Conservation (phyloP, 2,113 vertebrate species). For the Gavia stellata region DNA sequence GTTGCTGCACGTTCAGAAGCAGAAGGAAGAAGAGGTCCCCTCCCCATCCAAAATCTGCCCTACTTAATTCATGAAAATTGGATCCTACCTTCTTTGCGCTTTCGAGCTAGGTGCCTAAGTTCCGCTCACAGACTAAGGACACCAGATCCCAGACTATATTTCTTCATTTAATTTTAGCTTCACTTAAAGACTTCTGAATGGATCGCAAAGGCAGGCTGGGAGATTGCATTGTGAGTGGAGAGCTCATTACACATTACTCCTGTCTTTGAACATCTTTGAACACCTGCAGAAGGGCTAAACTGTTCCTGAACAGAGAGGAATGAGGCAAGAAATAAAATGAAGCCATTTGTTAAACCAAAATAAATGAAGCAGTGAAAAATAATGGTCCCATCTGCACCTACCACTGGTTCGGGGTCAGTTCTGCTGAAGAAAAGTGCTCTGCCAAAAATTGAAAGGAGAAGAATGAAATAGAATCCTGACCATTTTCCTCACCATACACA, state of each 20-base stretch:
- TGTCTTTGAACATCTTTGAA: conserved; percentile 13
- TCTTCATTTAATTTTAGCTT: neutral
- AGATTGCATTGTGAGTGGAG: neutral
- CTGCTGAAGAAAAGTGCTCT: neutral
- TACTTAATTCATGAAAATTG: neutral
- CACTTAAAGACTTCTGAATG: neutral
- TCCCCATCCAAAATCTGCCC: neutral
- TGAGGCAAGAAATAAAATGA: conserved; percentile 15
- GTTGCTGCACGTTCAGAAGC: accelerated
- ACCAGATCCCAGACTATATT: neutral
- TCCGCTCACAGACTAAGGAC: neutral
- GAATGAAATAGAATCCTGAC: neutral
- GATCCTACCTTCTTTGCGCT: neutral
- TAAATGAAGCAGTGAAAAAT: conserved; percentile 22
- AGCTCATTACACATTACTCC: neutral
- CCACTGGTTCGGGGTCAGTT: neutral
- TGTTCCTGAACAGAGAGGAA: conserved; percentile 1
- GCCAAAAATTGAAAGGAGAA: neutral
- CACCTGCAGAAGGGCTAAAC: conserved; percentile 24
- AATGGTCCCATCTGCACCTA: conserved; percentile 11
- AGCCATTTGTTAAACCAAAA: conserved; percentile 44
- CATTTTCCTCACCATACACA: neutral
- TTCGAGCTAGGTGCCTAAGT: neutral
- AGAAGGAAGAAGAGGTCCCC: neutral
- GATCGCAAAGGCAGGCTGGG: neutral